A percentile compares a stretch with the other conserved stretches of the same genome.
Evolutionary conservation across 2,888 invertebrate species (phyloP).

Genomic region (Melinaea marsaeus): DNA sequence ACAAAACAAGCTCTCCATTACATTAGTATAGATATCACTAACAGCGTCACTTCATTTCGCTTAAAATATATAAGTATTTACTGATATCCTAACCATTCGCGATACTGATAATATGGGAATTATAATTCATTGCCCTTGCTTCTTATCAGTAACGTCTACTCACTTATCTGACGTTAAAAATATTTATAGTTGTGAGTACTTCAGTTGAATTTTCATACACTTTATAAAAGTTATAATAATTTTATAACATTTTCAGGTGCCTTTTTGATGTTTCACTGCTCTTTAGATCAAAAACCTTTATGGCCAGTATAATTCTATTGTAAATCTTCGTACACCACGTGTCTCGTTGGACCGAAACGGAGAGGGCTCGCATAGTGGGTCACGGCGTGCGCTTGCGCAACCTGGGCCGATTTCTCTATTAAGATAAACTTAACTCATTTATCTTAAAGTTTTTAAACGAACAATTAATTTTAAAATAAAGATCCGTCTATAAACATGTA

Average conservation of each 20-base stretch:
- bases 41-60: conserved; percentile 10
- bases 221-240: background rate
- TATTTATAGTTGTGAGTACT: conserved; percentile 25
- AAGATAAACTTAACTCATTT: conserved; percentile 18
- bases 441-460: background rate
- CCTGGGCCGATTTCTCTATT: conserved; percentile 31
- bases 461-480: too few relatives aligned
- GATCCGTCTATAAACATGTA: too few relatives aligned
- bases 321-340: conserved; percentile 47
- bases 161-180: conserved; percentile 26
- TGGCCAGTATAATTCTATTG: conserved; percentile 11
- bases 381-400: conserved; percentile 48
- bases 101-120: conserved; percentile 39
- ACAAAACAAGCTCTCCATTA: too few relatives aligned
- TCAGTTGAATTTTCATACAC: conserved; percentile 15
- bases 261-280: too few relatives aligned
- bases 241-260: too few relatives aligned
- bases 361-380: conserved; percentile 42
- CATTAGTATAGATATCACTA: background rate
- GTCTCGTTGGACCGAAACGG: conserved; percentile 64
- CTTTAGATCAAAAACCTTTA: background rate
- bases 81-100: background rate
- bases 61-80: background rate
- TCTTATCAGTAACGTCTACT: conserved; percentile 46
- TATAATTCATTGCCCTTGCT: conserved; percentile 66